Evolutionary conservation across 2,797 vertebrate genomes (phyloP), one percentile per base, ranked within the genome.

Genomic region (Rhinogobio ventralis): DNA sequence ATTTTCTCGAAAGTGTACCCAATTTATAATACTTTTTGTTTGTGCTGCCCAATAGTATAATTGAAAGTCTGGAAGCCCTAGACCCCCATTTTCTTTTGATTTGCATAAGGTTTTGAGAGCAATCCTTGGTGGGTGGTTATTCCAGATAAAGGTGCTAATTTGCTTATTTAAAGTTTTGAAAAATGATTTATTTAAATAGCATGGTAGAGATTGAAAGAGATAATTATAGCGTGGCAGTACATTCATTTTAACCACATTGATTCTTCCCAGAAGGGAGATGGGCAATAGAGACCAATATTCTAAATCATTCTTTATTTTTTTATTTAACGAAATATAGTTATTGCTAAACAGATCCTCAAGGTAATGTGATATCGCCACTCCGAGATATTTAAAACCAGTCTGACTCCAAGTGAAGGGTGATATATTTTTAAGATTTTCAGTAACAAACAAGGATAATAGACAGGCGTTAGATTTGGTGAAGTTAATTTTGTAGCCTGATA

Each of bases 401-500:
- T 73, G 71, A 14, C 23, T 42, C 71, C 71, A 73, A 25, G 23
- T 42, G 13, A 73, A 49, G 42, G n/a, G 71, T 11, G 42, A 73
- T 10, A 49, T 49, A 11, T 28, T 75, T 2, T 53, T 0, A 8
- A 75, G 72, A 3, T 75, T 14, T 15, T 15, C 11, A 28, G 13
- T 20, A 42, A 75, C 28, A 57, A 36, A 20, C 2, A 39, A 62
- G 33, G 60, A 74, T 15, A n/a, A n/a, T n/a, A n/a, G n/a, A n/a
- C n/a, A n/a, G n/a, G n/a, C n/a, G n/a, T n/a, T n/a, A n/a, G n/a
- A 84, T 30, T 86, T 80, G 33, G 57, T n/a, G 0, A 76, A 14
- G 2, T 84, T 87, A n/a, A 87, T 15, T 87, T 87, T 84, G 4
- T 84, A 84, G 39, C 86, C 86, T 36, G 86, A 87, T 72, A 81